phyloP scores from a whole-genome alignment of 2,113 vertebrate genomes.

The Camelus dromedarius region DNA sequence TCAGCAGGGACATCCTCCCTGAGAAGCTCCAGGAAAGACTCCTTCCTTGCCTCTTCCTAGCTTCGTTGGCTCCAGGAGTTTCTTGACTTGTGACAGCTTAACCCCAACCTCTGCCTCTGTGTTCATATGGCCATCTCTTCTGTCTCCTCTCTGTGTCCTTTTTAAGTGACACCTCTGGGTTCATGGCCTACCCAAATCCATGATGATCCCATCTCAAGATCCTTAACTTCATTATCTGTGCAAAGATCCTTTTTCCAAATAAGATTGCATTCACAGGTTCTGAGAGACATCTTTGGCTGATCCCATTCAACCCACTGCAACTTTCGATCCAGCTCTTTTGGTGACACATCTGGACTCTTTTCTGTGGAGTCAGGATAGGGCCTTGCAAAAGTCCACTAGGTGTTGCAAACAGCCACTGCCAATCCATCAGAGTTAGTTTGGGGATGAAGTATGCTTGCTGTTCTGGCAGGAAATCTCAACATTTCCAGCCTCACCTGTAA shows the following conservation, averaged over 20 bases:
- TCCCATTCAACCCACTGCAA: background rate
- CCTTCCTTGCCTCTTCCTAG: background rate
- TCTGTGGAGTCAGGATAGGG: background rate
- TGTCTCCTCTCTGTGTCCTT: background rate
- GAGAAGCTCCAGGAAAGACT: no score
- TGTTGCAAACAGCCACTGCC: background rate
- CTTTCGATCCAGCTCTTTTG: no score
- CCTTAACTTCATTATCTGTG: background rate
- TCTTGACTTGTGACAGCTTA: background rate
- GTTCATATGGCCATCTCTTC: background rate
- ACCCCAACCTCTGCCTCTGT: background rate
- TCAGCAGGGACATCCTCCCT: background rate
- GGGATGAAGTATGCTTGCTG: no score
- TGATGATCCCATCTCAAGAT: background rate
- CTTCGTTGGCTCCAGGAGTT: fast-evolving
- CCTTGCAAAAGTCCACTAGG: background rate
- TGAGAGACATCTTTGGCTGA: background rate
- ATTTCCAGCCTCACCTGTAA: background rate
- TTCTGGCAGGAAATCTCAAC: background rate
- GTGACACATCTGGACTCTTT: background rate
- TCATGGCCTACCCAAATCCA: background rate
- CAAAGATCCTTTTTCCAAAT: background rate
- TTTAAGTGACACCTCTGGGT: background rate
- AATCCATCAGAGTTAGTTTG: background rate
- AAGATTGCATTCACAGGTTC: background rate